These are phyloP conservation scores for Trichogramma pretiosum DNA, from an alignment of 1,140 invertebrate genomes.

Conservation along the genomic window DNA sequence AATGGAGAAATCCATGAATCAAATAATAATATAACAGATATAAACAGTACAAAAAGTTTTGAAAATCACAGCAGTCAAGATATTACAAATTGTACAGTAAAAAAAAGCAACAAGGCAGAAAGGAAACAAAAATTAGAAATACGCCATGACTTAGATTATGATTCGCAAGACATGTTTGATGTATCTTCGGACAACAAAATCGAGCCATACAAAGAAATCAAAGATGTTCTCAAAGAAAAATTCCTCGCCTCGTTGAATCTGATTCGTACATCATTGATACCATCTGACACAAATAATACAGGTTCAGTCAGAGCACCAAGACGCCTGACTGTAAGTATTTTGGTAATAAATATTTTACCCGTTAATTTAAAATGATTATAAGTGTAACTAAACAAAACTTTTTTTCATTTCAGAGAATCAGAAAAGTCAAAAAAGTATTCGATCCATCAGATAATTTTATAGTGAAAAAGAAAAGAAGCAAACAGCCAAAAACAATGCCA, in stretches of 20 bases:
- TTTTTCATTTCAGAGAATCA: constrained; percentile 35
- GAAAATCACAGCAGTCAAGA: background rate
- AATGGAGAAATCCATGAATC: constrained; percentile 13
- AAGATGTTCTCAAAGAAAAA: constrained; percentile 37
- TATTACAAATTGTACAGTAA: constrained; percentile 2
- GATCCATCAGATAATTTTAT: constrained; percentile 70
- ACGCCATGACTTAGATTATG: constrained; percentile 38
- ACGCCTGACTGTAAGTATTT: constrained; percentile 36
- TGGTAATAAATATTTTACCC: constrained; percentile 7
- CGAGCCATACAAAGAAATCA: constrained; percentile 33
- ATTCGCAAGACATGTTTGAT: constrained; percentile 35
- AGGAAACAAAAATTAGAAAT: constrained; percentile 39
- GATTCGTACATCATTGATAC: constrained; percentile 39
- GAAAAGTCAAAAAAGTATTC: constrained; percentile 68
- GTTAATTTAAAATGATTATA: constrained; percentile 5
- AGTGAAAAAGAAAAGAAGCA: constrained; percentile 55
- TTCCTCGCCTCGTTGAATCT: constrained; percentile 37
- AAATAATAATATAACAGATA: constrained; percentile 7
- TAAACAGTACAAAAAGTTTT: background rate
- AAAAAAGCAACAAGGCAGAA: constrained; percentile 33
- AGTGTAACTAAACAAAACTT: background rate
- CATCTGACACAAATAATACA: constrained; percentile 32
- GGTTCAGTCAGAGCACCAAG: constrained; percentile 38
- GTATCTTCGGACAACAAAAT: constrained; percentile 35
- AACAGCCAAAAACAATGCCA: constrained; percentile 44